Evolutionary conservation across 2,113 vertebrate species (phyloP).

Genomic region (Ptychochromis oligacanthus): DNA sequence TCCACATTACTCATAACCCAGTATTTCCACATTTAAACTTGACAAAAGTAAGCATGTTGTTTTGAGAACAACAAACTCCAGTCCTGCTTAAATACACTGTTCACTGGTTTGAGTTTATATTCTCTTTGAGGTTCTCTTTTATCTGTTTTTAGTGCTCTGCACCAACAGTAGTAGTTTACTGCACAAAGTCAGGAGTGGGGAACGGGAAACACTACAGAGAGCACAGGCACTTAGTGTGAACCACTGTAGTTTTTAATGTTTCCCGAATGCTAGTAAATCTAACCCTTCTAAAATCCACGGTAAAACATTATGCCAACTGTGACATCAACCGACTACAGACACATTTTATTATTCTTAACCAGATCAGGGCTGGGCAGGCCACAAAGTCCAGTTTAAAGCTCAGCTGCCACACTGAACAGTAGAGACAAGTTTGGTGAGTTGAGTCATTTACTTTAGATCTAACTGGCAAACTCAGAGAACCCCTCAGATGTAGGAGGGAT

Average conservation of each 20-base stretch:
- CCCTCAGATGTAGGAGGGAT: conserved; percentile 2
- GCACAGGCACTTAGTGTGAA: conserved; percentile 72
- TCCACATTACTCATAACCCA: conserved; percentile 37
- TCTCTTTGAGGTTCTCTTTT: conserved; percentile 13
- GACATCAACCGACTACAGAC: conserved; percentile 71
- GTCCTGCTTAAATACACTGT: not conserved
- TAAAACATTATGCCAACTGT: conserved; percentile 72
- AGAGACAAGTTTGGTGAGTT: conserved; percentile 24
- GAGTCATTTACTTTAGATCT: conserved; percentile 40
- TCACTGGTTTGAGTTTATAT: conserved; percentile 9
- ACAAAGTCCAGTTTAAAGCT: conserved; percentile 57
- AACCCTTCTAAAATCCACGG: conserved; percentile 68
- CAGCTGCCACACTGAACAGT: conserved; percentile 24
- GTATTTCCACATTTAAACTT: conserved; percentile 12
- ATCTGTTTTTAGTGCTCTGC: conserved; percentile 39
- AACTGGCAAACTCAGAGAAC: not conserved
- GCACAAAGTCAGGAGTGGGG: conserved; percentile 26
- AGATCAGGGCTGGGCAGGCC: conserved; percentile 49
- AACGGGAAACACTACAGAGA: conserved; percentile 50
- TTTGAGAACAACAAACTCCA: conserved; percentile 40
- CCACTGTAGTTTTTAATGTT: conserved; percentile 73
- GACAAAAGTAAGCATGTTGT: not conserved
- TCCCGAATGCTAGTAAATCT: conserved; percentile 78
- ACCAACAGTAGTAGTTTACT: conserved; percentile 43
- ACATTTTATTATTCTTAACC: conserved; percentile 69